phyloP scores from a whole-genome alignment of 2,113 vertebrate genomes.

The Actenoides hombroni region DNA sequence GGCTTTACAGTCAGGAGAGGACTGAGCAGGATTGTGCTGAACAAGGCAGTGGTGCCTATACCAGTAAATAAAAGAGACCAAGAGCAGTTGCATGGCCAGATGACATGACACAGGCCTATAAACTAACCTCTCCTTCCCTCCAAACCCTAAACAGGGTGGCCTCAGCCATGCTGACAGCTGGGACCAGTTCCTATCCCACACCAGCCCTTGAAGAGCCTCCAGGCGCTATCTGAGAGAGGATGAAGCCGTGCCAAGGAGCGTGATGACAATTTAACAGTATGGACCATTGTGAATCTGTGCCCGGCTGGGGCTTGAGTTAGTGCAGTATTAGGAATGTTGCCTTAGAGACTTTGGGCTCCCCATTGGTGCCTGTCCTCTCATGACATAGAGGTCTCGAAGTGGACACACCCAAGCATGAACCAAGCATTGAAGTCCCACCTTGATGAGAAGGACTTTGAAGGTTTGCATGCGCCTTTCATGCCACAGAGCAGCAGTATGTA shows the following conservation, averaged over 20 bases:
- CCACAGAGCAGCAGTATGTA: background rate
- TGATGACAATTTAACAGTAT: background rate
- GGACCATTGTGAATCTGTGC: background rate
- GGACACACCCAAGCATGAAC: background rate
- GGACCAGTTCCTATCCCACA: background rate
- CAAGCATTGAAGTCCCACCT: background rate
- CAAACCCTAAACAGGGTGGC: background rate
- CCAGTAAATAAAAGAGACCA: background rate
- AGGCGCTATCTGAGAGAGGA: background rate
- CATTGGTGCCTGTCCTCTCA: background rate
- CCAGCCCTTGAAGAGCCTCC: background rate
- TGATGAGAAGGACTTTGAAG: background rate
- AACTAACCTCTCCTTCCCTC: background rate
- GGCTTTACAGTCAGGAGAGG: background rate
- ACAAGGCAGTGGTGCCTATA: background rate
- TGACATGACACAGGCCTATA: background rate
- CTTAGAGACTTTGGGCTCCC: background rate
- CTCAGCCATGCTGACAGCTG: constrained; percentile 3
- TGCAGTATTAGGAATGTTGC: background rate
- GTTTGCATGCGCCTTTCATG: background rate
- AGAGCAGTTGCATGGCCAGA: background rate
- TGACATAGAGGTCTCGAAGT: background rate
- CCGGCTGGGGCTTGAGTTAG: background rate
- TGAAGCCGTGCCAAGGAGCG: accelerated
- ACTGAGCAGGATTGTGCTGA: background rate